Conservation (phyloP, 1,140 invertebrate species). For the Achroia grisella region DNA sequence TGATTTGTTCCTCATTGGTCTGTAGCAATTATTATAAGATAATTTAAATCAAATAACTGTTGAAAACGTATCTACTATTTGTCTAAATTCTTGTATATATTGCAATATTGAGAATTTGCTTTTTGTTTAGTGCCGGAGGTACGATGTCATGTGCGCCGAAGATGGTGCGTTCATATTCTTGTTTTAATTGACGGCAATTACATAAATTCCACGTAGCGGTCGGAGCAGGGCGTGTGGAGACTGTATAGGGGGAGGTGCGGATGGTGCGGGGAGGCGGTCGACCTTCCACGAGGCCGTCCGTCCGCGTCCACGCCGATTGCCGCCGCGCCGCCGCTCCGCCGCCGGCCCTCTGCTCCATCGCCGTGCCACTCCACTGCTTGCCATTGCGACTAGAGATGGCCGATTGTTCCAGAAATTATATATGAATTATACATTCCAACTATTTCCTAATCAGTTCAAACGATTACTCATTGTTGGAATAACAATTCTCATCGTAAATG, state of each 20-base stretch:
- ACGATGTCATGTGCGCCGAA: constrained; percentile 24
- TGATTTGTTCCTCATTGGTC: too few relatives aligned
- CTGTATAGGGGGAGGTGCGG: constrained; percentile 19
- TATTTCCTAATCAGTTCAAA: too few relatives aligned
- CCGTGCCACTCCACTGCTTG: constrained; percentile 18
- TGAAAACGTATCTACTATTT: too few relatives aligned
- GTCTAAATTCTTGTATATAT: constrained; percentile 8
- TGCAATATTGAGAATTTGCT: neutral
- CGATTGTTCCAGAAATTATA: neutral
- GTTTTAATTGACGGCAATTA: constrained; percentile 70
- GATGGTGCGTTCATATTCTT: constrained; percentile 48
- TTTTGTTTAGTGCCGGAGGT: constrained; percentile 2
- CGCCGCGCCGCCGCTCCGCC: constrained; percentile 14
- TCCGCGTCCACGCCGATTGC: constrained; percentile 22
- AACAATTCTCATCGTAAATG: too few relatives aligned
- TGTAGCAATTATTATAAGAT: too few relatives aligned
- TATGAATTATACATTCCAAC: neutral
- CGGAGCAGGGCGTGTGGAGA: constrained; percentile 27
- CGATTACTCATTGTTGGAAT: too few relatives aligned
- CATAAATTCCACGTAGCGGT: constrained; percentile 67
- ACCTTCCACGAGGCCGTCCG: constrained; percentile 64
- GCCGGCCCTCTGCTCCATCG: constrained; percentile 1
- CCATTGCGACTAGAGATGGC: constrained; percentile 4
- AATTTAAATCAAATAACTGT: too few relatives aligned
- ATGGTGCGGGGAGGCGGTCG: constrained; percentile 43